Evolutionary conservation across 2,888 invertebrate species (phyloP).

Genomic region (Malthinus flaveolus): DNA sequence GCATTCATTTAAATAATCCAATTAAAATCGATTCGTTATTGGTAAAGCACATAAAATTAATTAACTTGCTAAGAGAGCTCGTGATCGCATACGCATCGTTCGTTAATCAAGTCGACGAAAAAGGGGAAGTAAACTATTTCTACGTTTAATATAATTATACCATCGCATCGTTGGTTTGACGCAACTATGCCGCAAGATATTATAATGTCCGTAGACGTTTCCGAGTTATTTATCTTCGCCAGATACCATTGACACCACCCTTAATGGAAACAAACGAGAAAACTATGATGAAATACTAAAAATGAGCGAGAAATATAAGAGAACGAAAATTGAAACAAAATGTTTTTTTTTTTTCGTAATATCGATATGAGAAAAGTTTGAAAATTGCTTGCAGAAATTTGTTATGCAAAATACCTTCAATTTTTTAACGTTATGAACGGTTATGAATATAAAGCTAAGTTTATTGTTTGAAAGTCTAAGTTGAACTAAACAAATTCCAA

Average conservation of each 20-base stretch:
- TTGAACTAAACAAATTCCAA: too few relatives aligned
- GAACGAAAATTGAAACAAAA: too few relatives aligned
- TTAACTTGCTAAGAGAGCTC: neutral
- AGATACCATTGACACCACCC: neutral
- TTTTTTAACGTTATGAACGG: too few relatives aligned
- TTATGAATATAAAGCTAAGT: too few relatives aligned
- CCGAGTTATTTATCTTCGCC: neutral
- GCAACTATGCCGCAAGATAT: conserved; percentile 6
- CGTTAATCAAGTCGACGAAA: neutral
- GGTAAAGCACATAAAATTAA: too few relatives aligned
- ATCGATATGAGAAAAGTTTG: too few relatives aligned
- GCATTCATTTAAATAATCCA: too few relatives aligned
- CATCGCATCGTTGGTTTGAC: neutral
- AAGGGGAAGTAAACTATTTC: neutral
- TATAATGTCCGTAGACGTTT: conserved; percentile 4
- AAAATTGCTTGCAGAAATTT: too few relatives aligned
- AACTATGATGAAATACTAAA: neutral
- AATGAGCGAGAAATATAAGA: neutral
- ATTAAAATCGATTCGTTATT: too few relatives aligned
- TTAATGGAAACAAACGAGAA: neutral
- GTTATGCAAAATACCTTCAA: too few relatives aligned
- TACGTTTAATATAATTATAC: conserved; percentile 3
- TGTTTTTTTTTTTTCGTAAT: too few relatives aligned
- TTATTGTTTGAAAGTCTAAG: too few relatives aligned
- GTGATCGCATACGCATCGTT: neutral